A percentile compares a stretch with the other conserved stretches of the same genome.
Evolutionary conservation across 2,797 vertebrate genomes (phyloP).

Genomic region (Gymnothorax javanicus): DNA sequence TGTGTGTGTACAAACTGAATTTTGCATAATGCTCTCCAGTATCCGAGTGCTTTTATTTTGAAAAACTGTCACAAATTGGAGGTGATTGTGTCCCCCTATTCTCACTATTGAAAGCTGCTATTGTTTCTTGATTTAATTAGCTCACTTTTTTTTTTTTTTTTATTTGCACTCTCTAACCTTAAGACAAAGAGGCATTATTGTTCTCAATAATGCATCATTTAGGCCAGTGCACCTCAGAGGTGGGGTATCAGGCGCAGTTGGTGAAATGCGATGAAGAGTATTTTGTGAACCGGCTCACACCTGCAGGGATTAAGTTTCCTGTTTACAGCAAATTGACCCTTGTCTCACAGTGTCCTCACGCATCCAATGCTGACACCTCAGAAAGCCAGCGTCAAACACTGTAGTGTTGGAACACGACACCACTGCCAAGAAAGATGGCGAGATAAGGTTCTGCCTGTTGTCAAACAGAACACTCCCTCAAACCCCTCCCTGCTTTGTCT

Average conservation of each 20-base stretch:
- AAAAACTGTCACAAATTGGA: neutral
- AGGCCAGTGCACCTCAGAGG: neutral
- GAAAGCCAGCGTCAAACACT: constrained; percentile 26
- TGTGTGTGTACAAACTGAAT: neutral
- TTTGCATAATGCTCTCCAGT: neutral
- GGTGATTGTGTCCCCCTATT: neutral
- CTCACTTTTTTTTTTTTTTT: neutral
- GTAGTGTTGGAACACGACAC: constrained; percentile 58
- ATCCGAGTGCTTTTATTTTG: constrained; percentile 9
- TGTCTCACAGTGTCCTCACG: constrained; percentile 43
- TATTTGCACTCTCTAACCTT: neutral
- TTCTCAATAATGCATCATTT: constrained; percentile 60
- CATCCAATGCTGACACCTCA: constrained; percentile 44
- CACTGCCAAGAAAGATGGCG: constrained; percentile 50
- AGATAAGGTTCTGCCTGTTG: constrained; percentile 49
- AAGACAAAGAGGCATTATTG: constrained; percentile 37
- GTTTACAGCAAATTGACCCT: constrained; percentile 52
- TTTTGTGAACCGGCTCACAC: neutral
- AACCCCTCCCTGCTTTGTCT: neutral
- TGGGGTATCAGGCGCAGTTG: constrained; percentile 24
- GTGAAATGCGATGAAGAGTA: constrained; percentile 32
- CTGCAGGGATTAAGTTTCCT: constrained; percentile 52
- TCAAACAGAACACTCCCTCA: constrained; percentile 22
- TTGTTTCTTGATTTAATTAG: neutral
- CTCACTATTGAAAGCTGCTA: neutral